Evolutionary conservation across 2,888 invertebrate genomes (phyloP).

Genomic region (Rhagophthalmus giganteus): DNA sequence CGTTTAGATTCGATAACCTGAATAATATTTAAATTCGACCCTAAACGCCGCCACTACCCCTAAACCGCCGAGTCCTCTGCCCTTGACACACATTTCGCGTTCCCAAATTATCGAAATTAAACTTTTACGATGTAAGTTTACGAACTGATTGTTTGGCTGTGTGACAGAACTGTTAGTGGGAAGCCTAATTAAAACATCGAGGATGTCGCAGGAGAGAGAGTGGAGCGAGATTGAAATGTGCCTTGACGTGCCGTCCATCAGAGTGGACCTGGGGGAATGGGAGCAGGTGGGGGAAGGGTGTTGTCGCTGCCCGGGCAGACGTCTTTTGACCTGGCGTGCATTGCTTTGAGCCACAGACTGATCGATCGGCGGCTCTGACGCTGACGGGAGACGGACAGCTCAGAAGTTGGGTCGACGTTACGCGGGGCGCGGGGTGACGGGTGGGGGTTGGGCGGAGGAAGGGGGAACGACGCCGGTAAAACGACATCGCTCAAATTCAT

Average conservation of each 20-base stretch:
- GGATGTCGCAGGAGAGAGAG: conserved; percentile 36
- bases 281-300: conserved; percentile 39
- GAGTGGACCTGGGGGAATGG: conserved; percentile 41
- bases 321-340: conserved; percentile 57
- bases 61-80: background rate
- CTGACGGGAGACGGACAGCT: conserved; percentile 58
- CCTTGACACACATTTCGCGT: background rate
- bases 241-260: conserved; percentile 46
- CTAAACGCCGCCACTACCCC: background rate
- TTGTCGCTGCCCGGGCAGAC: conserved; percentile 56
- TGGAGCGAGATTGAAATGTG: conserved; percentile 45
- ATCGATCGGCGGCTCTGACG: conserved; percentile 54
- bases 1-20: too few species aligned
- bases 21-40: too few species aligned
- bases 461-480: conserved; percentile 38
- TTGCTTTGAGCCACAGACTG: conserved; percentile 57
- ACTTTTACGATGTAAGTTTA: background rate
- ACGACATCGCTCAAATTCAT: conserved; percentile 38
- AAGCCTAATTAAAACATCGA: conserved; percentile 43
- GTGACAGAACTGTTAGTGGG: conserved; percentile 1
- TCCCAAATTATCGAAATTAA: too few species aligned
- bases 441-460: too few species aligned
- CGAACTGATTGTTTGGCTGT: background rate
- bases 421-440: too few species aligned
- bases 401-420: conserved; percentile 37